phyloP scores from a whole-genome alignment of 1,140 invertebrate genomes.

The Prorops nasuta region DNA sequence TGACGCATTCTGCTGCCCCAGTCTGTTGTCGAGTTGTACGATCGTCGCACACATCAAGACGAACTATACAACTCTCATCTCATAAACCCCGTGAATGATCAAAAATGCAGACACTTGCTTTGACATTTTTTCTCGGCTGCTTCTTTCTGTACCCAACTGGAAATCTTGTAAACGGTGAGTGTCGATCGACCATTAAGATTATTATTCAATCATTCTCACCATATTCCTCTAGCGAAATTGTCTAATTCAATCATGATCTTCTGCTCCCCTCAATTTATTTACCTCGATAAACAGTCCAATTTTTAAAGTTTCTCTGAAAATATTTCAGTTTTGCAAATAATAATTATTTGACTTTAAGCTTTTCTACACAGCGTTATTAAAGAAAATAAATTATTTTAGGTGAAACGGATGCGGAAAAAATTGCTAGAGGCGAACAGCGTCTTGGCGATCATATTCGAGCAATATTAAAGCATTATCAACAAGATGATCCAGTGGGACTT shows the following conservation, averaged over 20 bases:
- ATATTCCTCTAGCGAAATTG: background rate
- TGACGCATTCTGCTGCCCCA: conserved; percentile 3
- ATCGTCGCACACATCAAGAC: too few species aligned
- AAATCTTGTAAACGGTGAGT: background rate
- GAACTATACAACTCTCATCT: too few species aligned
- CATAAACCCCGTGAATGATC: too few species aligned
- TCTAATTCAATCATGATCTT: too few species aligned
- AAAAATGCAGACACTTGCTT: too few species aligned
- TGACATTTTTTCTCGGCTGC: background rate
- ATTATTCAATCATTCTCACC: too few species aligned
- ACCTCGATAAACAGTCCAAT: too few species aligned
- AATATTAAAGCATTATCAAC: conserved; percentile 79
- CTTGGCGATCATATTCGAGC: conserved; percentile 69
- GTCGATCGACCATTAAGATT: background rate
- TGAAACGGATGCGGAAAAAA: conserved; percentile 31
- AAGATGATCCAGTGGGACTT: conserved; percentile 74
- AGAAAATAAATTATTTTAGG: conserved; percentile 19
- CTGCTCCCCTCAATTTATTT: too few species aligned
- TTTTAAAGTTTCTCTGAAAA: too few species aligned
- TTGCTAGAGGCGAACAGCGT: conserved; percentile 61
- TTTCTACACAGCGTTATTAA: too few species aligned
- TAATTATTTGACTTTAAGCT: too few species aligned
- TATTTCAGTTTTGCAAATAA: too few species aligned
- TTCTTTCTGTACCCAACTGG: background rate
- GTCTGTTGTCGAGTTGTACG: background rate